Evolutionary conservation across 2,888 invertebrate species (phyloP), one percentile per base, ranked within the genome.

Genomic region (Phragmatobia fuliginosa): DNA sequence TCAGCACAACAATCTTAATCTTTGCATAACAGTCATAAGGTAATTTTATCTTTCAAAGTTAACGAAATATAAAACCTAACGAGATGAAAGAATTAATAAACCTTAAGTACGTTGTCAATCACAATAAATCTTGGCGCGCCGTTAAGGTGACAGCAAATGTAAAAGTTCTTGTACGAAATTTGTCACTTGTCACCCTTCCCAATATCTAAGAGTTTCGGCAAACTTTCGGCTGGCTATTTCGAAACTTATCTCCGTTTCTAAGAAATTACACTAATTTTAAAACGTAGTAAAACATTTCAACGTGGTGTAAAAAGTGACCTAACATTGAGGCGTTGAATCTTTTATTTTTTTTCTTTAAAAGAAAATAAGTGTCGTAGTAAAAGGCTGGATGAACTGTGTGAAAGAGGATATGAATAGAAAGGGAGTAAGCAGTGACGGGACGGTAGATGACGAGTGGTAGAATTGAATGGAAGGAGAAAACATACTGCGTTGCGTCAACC

Each of bases 21-120:
- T 61, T 38, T 33, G 33, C 61, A 8, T n/a, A 38, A 36, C 61
- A 61, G 2, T 38, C 61, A 38, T 38, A 16, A 38, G 18, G 8
- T 18, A 25, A 28, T 18, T 61, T 62, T 16, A 38, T 38, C 36
- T 45, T 62, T 41, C 41, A 31, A 63, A 28, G 41, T 38, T 25
- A 56, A 56, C 56, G 33, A 56, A 31, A 64, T 25, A 56, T 64
- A 64, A 64, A 63, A 64, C 11, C 10, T 52, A 64, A 31, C 28
- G 52, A 64, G 64, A 56, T 64, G 52, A 64, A 56, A 64, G 64
- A 52, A 64, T 33, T 64, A 64, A 52, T 52, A 25, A 33, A 52
- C 25, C 56, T 56, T 64, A 64, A 64, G 52, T 64, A 64, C 18
- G 52, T 52, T 64, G 64, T 64, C 64, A 56, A 64, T 64, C 64